Evolutionary conservation across 2,113 vertebrate species (phyloP), one percentile per base, ranked within the genome.

Genomic region (Nettapus auritus): DNA sequence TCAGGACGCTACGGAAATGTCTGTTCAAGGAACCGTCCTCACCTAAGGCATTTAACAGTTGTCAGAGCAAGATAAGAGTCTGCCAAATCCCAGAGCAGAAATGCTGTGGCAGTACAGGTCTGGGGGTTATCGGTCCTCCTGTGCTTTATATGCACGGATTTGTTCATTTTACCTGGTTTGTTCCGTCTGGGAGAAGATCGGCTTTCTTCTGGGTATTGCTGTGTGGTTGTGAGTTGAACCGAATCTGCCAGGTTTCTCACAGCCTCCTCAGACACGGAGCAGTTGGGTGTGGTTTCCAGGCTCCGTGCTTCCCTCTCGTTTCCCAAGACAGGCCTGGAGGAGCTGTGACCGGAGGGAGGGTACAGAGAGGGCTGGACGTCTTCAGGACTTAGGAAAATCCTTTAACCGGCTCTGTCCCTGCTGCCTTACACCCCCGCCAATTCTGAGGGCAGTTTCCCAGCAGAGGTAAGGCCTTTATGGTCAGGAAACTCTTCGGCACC

Each of bases 1-100:
- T 55, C 0, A 0, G 53, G 55, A 42, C 2, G 2, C 34, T 38
- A 6, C 4, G n/a, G 79, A 42, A 50, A 33, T 2, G 20, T 36
- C 28, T 90, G 16, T 29, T 88, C 48, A 26, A 60, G 26, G 42
- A 74, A 79, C 2, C 1, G 1, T 66, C 23, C 13, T 86, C 17
- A 66, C 36, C 14, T 52, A 42, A 64, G 50, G 44, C 44, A 11
- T 71, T 73, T 73, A 56, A 69, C 85, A 79, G 48, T 31, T 73
- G 16, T 64, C 34, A 34, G 80, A 83, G 33, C 11, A 69, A 34
- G 34, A n/a, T 50, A 67, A 67, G 85, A 82, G 31, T 40, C 40
- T 23, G 15, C 5, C 6, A 56, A 38, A 68, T 50, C 26, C 22
- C 31, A 3, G 75, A 66, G 52, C 31, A 67, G 31, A 68, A 73